Evolutionary conservation across 2,113 vertebrate genomes (phyloP).

Genomic region (Rostratula benghalensis): DNA sequence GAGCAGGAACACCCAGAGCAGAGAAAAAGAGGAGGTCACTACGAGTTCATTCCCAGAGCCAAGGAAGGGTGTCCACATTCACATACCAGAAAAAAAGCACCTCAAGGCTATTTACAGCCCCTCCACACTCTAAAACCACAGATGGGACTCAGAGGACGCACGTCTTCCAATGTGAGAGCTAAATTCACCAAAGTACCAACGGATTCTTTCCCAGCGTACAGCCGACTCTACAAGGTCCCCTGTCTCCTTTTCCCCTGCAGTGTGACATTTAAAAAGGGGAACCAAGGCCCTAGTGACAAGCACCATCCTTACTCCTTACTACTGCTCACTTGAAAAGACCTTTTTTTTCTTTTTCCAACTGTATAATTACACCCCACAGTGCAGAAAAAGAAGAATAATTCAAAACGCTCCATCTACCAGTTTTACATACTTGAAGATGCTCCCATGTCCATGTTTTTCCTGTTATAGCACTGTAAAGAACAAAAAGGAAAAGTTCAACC

Average conservation of each 20-base stretch:
- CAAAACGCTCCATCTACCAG: not conserved
- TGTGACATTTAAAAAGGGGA: not conserved
- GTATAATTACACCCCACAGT: not conserved
- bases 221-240: no score
- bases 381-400: not conserved
- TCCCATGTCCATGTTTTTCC: not conserved
- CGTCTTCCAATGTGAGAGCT: not conserved
- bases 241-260: not conserved
- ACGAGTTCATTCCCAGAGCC: not conserved
- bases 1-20: no score
- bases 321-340: not conserved
- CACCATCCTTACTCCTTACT: not conserved
- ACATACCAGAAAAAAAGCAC: not conserved
- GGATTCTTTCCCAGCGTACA: not conserved
- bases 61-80: not conserved
- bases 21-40: not conserved
- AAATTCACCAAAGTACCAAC: accelerated
- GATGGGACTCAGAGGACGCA: not conserved
- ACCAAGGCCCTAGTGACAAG: not conserved
- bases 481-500: not conserved
- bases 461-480: not conserved
- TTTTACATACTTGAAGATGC: not conserved
- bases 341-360: not conserved
- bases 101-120: not conserved
- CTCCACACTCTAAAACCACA: not conserved